Evolutionary conservation across 1,140 invertebrate species (phyloP).

Genomic region (Rhizoglyphus robini): DNA sequence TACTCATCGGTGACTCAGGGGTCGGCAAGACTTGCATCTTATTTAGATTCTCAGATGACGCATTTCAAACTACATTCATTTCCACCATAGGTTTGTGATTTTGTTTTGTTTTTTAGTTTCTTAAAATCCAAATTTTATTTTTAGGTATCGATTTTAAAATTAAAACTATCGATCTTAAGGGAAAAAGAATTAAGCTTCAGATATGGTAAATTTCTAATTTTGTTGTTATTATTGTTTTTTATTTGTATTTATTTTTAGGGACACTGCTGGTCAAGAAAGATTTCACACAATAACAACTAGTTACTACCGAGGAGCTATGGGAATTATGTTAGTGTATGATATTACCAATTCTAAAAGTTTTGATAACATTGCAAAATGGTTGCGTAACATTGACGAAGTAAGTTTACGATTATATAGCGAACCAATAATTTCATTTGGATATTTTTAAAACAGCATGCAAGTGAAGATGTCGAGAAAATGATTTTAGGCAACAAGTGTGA

Average conservation of each 20-base stretch:
- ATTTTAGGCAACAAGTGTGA: conserved; percentile 99
- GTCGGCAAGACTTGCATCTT: conserved; percentile 88
- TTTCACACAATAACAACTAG: conserved; percentile 50
- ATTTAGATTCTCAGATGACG: conserved; percentile 88
- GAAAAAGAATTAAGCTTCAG: conserved; percentile 94
- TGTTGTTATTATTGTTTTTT: conserved; percentile 7
- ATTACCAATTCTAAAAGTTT: conserved; percentile 42
- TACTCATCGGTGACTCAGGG: conserved; percentile 79
- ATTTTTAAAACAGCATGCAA: conserved; percentile 61
- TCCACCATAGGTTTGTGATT: conserved; percentile 85
- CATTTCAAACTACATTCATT: conserved; percentile 95
- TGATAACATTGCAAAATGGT: conserved; percentile 43
- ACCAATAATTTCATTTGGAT: neutral
- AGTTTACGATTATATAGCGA: neutral
- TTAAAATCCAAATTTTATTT: neutral
- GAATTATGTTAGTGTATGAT: conserved; percentile 42
- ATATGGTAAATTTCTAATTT: conserved; percentile 54
- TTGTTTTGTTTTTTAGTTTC: neutral
- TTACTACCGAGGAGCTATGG: conserved; percentile 47
- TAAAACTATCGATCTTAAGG: conserved; percentile 90
- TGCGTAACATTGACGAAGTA: conserved; percentile 32
- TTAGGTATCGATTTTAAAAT: conserved; percentile 98
- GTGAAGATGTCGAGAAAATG: conserved; percentile 99
- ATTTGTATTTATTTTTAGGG: conserved; percentile 27
- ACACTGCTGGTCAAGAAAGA: conserved; percentile 49